Evolutionary conservation across 2,113 vertebrate species (phyloP), one percentile per base, ranked within the genome.

Genomic region (Drymodes brunneopygia): DNA sequence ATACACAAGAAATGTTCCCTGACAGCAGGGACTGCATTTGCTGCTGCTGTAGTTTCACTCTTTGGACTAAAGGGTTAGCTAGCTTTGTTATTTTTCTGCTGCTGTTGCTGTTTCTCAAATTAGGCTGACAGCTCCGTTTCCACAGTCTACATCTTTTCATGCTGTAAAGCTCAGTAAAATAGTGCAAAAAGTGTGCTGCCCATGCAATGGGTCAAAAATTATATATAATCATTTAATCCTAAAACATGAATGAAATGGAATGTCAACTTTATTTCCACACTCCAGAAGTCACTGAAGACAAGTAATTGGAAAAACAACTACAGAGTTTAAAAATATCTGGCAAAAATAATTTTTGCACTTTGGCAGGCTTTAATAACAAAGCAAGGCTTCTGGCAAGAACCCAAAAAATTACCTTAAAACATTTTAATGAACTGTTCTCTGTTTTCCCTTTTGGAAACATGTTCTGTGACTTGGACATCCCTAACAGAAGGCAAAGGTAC

Each of bases 21-120:
- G 88, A 38, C 86, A 94, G 83, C 90, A 88, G 86, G 90, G 35
- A 36, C 11, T 79, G 40, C 28, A 29, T 81, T 90, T 81, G 38
- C 28, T 77, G 53, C 75, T 87, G 64, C 62, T 95, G 48, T 72
- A 84, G 42, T 81, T 94, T 65, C 42, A 20, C 29, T 90, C 57
- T 36, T 88, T 95, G 88, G 74, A 96, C 81, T 87, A 81, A 90
- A 87, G 45, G n/a, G 73, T 87, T 90, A 92, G 80, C 51, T 80
- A 11, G 61, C 38, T 85, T 50, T 94, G 83, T 73, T 88, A 75
- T 89, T 95, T 92, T 97, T 89, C 70, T 93, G 83, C 93, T 93
- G 84, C 48, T 93, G 51, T 88, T 92, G 80, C 70, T 92, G 29
- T 83, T 97, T 95, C 77, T 85, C 74, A 92, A 70, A 91, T 92